Evolutionary conservation across 2,888 invertebrate species (phyloP), one percentile per base, ranked within the genome.

Genomic region (Drosophila neonasuta): DNA sequence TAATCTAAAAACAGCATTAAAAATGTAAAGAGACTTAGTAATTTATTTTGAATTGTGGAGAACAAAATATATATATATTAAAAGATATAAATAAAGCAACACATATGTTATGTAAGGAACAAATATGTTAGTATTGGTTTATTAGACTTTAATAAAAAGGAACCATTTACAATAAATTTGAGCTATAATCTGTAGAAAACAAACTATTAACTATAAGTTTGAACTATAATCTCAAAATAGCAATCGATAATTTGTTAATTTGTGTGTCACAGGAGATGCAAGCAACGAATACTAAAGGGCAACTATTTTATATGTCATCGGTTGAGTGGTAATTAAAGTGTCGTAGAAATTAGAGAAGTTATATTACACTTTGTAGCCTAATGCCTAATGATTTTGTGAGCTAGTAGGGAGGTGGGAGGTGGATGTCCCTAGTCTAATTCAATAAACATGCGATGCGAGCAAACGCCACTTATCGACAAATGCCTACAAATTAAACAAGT

Each of bases 401-500:
- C 10, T 11, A 36, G 11, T n/a, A 9, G 24, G 6, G 24, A 24
- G 4, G 20, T 7, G 15, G 15, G 32, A 17, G 30, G 8, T 20
- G 20, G 9, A 15, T 4, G 7, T 34, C 39, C 39, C 34, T 10
- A 10, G 17, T 36, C 41, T 61, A 57, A 55, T 71, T 61, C 50
- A 62, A 71, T 71, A 71, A 49, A 46, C 54, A 44, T 20, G 34
- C 17, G 6, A 29, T 51, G 30, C 30, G 15, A 41, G 42, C 1
- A 52, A 32, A 44, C 39, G 55, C 48, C 30, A 42, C 29, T 29
- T 56, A 46, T 46, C 11, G 13, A n/a, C 56, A 62, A 61, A 48
- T 61, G 49, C 56, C 55, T 44, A 63, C 67, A 65, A 77, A 68
- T 70, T 68, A 74, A 74, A 64, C 63, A 64, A 69, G 62, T 66